Evolutionary conservation across 2,888 invertebrate species (phyloP), one percentile per base, ranked within the genome.

Genomic region (Sarcophaga subvicina): DNA sequence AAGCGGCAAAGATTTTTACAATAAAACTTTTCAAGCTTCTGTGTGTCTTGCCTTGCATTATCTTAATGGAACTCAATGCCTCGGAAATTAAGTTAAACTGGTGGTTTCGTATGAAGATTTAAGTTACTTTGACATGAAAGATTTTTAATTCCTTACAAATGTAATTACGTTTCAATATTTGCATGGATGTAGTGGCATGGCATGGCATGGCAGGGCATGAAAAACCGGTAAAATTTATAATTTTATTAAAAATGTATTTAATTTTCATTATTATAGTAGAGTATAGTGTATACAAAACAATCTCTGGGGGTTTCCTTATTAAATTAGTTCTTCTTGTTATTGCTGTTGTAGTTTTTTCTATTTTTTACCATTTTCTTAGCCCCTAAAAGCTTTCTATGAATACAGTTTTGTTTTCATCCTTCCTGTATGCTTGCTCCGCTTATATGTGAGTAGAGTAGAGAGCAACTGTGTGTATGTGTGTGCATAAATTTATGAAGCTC

Each of bases 271-370:
- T 59, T 59, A 10, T 20, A 8, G 37, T 37, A 10, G 37, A 37
- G 37, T 37, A 37, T 37, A 37, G 37, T 37, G 37, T 37, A 37
- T 37, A 37, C 37, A 62, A 59, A 27, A 20, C 72, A 63, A 79
- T 79, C 84, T 67, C 79, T 71, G 37, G 84, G 71, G 71, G 84
- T 79, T 84, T 87, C 84, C 76, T 87, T 87, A 84, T 84, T 79
- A 84, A 76, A 82, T 79, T 82, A 80, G 54, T 54, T 54, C 17
- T 54, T 54, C 5, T 27, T 59, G 45, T n/a, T n/a, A n/a, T n/a
- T n/a, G n/a, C n/a, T n/a, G n/a, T 83, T 66, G 45, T 70, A 64
- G 67, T 79, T 70, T 54, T 11, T 27, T 37, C 4, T 59, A 8
- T 63, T n/a, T 64, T 75, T 49, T 66, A 2, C 2, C 2, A 54